Evolutionary conservation across 1,140 invertebrate genomes (phyloP).

Genomic region (Tetraneura akinire): DNA sequence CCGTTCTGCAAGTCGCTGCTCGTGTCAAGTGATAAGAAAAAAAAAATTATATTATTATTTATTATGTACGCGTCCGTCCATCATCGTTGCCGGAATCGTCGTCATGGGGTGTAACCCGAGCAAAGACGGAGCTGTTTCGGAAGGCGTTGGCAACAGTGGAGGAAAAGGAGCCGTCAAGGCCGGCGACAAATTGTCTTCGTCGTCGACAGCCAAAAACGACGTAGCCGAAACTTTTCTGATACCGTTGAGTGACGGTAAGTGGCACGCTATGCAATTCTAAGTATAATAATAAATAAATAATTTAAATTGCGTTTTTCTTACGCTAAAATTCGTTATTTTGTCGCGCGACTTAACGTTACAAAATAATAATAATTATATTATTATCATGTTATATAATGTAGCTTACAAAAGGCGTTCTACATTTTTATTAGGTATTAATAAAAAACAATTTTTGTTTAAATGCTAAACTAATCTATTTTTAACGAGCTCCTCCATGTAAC

Average conservation of each 20-base stretch:
- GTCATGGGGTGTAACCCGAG: conserved; percentile 32
- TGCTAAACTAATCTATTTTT: conserved; percentile 2
- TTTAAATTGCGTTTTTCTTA: too few species aligned
- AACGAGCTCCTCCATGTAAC: background rate
- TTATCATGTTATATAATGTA: too few species aligned
- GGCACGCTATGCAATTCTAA: background rate
- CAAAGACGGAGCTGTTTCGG: background rate
- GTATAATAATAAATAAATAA: background rate
- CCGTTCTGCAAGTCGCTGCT: too few species aligned
- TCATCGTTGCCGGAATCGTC: background rate
- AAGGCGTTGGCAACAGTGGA: background rate
- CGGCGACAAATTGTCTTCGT: background rate
- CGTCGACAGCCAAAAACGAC: background rate
- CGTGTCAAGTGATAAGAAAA: too few species aligned
- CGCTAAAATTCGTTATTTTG: too few species aligned
- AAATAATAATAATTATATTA: too few species aligned
- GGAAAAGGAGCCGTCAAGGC: background rate
- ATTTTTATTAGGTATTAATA: too few species aligned
- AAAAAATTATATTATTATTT: too few species aligned
- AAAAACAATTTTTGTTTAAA: background rate
- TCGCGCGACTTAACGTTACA: background rate
- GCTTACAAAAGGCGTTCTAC: too few species aligned
- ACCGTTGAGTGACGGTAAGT: conserved; percentile 33
- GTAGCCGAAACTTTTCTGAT: background rate
- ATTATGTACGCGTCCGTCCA: background rate